These are phyloP conservation scores for Mirza zaza DNA, from an alignment of 2,113 vertebrate species.

Conservation along the genomic window DNA sequence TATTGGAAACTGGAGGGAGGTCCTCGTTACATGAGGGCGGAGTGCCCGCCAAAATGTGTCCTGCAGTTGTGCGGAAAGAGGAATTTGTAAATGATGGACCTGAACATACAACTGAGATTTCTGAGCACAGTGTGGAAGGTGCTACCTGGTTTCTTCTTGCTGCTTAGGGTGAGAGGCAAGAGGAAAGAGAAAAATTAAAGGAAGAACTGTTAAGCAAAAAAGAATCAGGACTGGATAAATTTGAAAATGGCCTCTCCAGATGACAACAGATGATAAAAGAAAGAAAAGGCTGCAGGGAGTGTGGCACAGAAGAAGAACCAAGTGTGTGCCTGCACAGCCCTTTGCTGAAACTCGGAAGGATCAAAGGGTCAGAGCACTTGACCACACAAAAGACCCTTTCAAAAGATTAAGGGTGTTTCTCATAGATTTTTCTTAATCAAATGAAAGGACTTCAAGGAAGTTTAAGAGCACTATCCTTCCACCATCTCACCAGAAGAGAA, in stretches of 20 bases:
- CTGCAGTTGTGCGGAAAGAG: not conserved
- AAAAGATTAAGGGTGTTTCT: not conserved
- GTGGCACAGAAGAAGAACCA: too few relatives aligned
- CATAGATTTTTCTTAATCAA: not conserved
- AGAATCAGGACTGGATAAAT: too few relatives aligned
- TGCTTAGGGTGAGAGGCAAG: not conserved
- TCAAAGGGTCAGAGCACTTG: not conserved
- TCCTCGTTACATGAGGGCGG: not conserved
- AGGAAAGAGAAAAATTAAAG: too few relatives aligned
- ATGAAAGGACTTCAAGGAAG: not conserved
- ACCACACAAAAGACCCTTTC: not conserved
- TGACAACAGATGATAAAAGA: not conserved
- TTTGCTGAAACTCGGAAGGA: not conserved
- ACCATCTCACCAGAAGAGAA: not conserved
- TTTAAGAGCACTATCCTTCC: not conserved
- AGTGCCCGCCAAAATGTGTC: not conserved
- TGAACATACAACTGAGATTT: too few relatives aligned
- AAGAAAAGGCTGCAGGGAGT: not conserved
- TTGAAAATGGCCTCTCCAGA: not conserved
- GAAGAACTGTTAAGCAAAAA: not conserved
- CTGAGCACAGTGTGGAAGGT: not conserved
- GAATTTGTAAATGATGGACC: not conserved
- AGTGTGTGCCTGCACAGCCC: fast-evolving
- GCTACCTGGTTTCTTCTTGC: not conserved
- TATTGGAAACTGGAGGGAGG: not conserved